Conservation (phyloP, 92 coral and sea anemone species). For the Palythoa heliodiscus region DNA sequence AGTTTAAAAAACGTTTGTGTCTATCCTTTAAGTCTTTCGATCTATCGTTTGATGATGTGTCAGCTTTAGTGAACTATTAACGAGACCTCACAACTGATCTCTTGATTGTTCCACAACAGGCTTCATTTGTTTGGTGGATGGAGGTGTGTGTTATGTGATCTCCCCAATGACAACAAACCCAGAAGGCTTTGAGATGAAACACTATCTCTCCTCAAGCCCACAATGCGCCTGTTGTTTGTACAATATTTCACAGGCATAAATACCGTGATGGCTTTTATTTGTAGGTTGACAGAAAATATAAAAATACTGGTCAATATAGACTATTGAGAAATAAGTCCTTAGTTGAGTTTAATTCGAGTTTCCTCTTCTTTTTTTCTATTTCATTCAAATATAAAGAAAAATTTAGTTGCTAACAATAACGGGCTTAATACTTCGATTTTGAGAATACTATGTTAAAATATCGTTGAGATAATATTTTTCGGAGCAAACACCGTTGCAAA, state of each 20-base stretch:
- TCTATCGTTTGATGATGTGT: conserved; percentile 12
- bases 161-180: conserved; percentile 27
- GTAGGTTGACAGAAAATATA: conserved; percentile 28
- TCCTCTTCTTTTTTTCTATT: not conserved
- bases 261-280: conserved; percentile 32
- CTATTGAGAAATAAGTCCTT: conserved; percentile 28
- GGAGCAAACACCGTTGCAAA: not conserved
- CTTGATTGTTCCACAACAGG: conserved; percentile 40
- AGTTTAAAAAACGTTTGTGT: not conserved
- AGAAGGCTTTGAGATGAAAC: conserved; percentile 27
- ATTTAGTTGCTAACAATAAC: not conserved
- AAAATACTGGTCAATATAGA: conserved; percentile 15
- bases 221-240: conserved; percentile 40
- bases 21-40: not conserved
- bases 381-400: not conserved
- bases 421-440: not conserved
- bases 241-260: conserved; percentile 12
- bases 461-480: not conserved
- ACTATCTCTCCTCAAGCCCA: conserved; percentile 19
- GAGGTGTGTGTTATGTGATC: conserved; percentile 21
- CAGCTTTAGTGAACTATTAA: conserved; percentile 16
- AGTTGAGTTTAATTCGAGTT: not conserved
- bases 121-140: conserved; percentile 24
- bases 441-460: not conserved
- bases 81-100: conserved; percentile 19